Evolutionary conservation across 2,113 vertebrate genomes (phyloP).

Genomic region (Galeopterus variegatus): DNA sequence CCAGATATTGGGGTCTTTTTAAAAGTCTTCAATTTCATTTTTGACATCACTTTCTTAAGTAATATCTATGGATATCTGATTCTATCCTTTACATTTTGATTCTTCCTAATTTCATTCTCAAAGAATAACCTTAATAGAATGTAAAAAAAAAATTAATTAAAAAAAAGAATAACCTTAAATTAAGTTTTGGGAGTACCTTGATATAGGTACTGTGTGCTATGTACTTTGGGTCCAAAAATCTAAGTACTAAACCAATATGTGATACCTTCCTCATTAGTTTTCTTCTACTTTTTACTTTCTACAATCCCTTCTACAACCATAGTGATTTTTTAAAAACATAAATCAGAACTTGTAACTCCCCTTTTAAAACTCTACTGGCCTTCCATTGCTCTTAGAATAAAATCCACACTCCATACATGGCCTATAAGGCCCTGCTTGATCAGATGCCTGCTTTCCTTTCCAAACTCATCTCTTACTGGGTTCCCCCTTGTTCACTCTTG

Average conservation of each 20-base stretch:
- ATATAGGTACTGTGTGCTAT: background rate
- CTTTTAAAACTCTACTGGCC: background rate
- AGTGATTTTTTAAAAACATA: background rate
- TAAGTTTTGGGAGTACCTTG: background rate
- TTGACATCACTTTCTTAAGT: background rate
- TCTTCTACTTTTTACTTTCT: background rate
- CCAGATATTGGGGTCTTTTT: background rate
- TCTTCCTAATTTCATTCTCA: conserved; percentile 34
- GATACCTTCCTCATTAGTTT: background rate
- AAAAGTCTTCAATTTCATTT: background rate
- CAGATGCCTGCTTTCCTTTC: background rate
- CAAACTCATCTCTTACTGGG: background rate
- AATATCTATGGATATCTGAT: background rate
- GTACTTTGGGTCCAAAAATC: background rate
- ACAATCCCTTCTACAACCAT: background rate
- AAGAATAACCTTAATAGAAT: conserved; percentile 24
- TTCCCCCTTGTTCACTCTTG: background rate
- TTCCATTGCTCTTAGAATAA: background rate
- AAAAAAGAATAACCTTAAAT: conserved; percentile 36
- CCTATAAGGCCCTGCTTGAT: background rate
- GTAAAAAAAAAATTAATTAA: no score
- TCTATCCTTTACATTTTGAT: conserved; percentile 12
- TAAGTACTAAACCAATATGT: background rate
- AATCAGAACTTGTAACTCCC: background rate
- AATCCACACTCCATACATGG: background rate